Base-by-base conservation (phyloP, 1,140 invertebrate species). In the Meloidogyne floridensis region DNA sequence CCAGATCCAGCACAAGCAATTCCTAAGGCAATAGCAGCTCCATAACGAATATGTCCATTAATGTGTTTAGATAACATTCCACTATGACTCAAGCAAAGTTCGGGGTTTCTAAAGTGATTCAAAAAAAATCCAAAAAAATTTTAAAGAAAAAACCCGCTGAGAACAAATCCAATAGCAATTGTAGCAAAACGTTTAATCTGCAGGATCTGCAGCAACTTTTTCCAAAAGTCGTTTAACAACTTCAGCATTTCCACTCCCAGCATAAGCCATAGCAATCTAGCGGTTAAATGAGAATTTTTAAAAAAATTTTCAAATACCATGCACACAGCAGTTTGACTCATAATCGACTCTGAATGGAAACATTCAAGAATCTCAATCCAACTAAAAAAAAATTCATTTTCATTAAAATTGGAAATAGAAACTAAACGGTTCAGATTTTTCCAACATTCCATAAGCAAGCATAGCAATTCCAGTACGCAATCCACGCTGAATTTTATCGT, bases 1-100 rank as follows among this genome's bases (percentile, higher is more conserved):
- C 96, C 97, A 11, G 96, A 97, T 18, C 97, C 97, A 72, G 97
- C 97, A 91, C 97, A 99, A 3, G 97, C 96, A 84, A 99, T 98
- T 80, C 97, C 98, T 75, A 99, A 91, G 11, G 98, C 98, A 95
- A 99, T 98, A 9, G 97, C 98, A 13, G 97, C 96, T 65, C 98
- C 98, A 91, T 98, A 99, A 75, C 98, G 93, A 0, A 99, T 97
- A 91, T 99, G 97, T 13, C 97, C 97, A 91, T 99, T 99, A 92
- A 99, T 99, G 83, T 96, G 98, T 90, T 99, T 98, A 0, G 97
- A 96, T 53, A 99, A 81, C 88, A 89, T 90, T 69, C 83, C 87
- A 42, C 83, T 87, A 72, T 89, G 90, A 56, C 79, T 86, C 11
- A 89, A 70, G 80, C 88, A 89, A 69, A 88, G 86, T 69, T 88